phyloP scores from a whole-genome alignment of 2,113 vertebrate species.

The Ictalurus punctatus region DNA sequence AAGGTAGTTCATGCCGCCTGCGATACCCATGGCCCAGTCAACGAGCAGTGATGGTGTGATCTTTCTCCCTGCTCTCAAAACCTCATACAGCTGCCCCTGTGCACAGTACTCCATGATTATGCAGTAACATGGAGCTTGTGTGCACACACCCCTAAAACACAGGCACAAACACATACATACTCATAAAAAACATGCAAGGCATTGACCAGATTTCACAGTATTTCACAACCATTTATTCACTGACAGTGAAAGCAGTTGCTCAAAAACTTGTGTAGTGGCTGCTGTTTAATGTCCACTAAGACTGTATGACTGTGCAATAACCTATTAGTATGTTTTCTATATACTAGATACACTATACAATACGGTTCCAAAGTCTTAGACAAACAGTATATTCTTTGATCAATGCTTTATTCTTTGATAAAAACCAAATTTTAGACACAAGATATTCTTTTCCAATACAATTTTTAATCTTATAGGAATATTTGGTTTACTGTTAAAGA shows the following conservation, averaged over 20 bases:
- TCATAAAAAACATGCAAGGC: neutral
- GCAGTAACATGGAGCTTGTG: slow-evolving; percentile 97
- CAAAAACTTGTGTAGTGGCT: neutral
- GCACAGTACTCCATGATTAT: slow-evolving; percentile 99
- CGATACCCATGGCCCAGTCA: slow-evolving; percentile 99
- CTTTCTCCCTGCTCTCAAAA: slow-evolving; percentile 92
- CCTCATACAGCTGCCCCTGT: slow-evolving; percentile 98
- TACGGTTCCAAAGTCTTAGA: too few species aligned
- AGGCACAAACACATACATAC: neutral
- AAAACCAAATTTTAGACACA: neutral
- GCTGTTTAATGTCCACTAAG: neutral
- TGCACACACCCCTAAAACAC: slow-evolving; percentile 89
- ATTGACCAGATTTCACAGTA: neutral
- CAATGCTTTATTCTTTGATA: neutral
- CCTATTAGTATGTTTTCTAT: neutral
- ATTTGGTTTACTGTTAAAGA: neutral
- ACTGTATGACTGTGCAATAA: neutral
- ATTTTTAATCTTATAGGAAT: neutral
- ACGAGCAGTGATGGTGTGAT: slow-evolving; percentile 92
- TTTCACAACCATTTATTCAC: neutral
- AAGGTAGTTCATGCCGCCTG: slow-evolving; percentile 98
- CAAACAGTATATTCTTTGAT: neutral
- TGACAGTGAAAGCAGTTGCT: neutral
- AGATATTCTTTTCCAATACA: neutral
- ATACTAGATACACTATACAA: neutral